These are phyloP conservation scores for Drosophila glabriapex DNA, from an alignment of 2,888 invertebrate genomes.

Conservation along the genomic window DNA sequence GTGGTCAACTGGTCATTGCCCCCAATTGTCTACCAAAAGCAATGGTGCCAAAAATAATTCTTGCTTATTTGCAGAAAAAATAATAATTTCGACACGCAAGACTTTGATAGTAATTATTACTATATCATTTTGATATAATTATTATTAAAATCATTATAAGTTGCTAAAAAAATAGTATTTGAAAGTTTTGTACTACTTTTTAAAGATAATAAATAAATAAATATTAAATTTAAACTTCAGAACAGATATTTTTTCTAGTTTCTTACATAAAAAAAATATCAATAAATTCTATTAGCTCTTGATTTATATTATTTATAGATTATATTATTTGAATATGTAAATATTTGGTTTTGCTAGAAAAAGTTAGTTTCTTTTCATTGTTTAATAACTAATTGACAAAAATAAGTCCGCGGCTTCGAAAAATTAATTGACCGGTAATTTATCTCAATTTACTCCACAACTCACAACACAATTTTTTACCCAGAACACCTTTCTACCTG, in stretches of 20 bases:
- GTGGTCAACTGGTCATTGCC: constrained; percentile 18
- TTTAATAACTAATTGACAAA: background rate
- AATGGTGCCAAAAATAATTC: background rate
- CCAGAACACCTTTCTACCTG: background rate
- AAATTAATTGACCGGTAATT: background rate
- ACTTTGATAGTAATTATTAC: background rate
- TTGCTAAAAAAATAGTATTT: too few relatives aligned
- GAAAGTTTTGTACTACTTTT: too few relatives aligned
- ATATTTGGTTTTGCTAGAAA: too few relatives aligned
- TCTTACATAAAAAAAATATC: too few relatives aligned
- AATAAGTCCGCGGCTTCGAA: background rate
- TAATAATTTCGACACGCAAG: background rate
- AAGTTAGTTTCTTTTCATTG: background rate
- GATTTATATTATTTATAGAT: too few relatives aligned
- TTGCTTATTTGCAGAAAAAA: background rate
- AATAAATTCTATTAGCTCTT: too few relatives aligned
- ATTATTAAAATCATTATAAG: background rate
- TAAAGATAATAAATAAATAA: too few relatives aligned
- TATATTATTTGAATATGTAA: too few relatives aligned
- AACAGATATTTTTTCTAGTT: too few relatives aligned
- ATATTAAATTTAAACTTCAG: too few relatives aligned
- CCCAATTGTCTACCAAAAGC: constrained; percentile 5
- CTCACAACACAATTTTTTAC: background rate
- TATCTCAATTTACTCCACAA: background rate
- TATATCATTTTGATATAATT: background rate